Conservation (phyloP, 2,113 vertebrate genomes). For the Lagopus muta region DNA sequence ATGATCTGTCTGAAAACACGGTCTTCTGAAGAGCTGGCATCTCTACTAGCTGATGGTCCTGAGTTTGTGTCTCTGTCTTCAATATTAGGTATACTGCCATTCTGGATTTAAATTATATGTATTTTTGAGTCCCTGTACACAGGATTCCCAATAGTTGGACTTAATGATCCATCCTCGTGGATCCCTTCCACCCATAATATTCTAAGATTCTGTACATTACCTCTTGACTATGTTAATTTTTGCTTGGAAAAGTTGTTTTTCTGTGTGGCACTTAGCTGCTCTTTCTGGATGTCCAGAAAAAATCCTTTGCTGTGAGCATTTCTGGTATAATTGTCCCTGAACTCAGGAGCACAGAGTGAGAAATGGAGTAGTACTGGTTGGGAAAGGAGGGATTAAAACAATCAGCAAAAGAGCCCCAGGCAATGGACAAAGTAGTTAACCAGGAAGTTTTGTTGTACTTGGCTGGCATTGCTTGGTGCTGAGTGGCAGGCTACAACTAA, state of each 20-base stretch:
- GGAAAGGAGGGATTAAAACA: background rate
- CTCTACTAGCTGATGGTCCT: background rate
- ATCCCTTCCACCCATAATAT: too few relatives aligned
- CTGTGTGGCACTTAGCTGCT: background rate
- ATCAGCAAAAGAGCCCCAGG: background rate
- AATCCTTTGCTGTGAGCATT: background rate
- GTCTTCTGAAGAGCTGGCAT: background rate
- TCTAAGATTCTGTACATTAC: too few relatives aligned
- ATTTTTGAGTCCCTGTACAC: background rate
- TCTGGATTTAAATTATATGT: background rate
- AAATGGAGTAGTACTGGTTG: background rate
- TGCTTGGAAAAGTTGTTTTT: background rate
- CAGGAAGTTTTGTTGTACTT: background rate
- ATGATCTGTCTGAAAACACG: background rate
- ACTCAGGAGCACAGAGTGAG: background rate
- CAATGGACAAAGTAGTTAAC: background rate
- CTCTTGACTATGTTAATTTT: background rate
- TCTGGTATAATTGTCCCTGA: background rate
- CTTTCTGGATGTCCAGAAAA: background rate
- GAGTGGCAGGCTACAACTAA: background rate
- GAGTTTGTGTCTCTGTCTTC: background rate
- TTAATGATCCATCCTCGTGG: too few relatives aligned
- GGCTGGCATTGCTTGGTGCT: background rate
- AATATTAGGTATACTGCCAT: background rate
- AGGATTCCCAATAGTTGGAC: too few relatives aligned